Evolutionary conservation across 2,888 invertebrate genomes (phyloP).

Genomic region (Cheilosia soror): DNA sequence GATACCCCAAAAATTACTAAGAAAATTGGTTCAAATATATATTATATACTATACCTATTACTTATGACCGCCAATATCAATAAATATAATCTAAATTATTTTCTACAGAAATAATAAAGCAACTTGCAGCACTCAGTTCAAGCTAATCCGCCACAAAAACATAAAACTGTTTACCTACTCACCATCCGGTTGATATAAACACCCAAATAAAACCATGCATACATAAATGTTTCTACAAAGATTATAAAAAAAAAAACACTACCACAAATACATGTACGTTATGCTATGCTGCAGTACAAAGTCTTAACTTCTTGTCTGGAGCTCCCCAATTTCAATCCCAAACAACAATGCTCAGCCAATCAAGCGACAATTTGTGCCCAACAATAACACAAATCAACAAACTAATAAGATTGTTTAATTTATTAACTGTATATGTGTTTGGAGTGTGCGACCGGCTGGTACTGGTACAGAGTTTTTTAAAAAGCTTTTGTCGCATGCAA

Average conservation of each 20-base stretch:
- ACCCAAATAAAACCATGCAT: slow-evolving; percentile 1
- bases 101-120: too few relatives aligned
- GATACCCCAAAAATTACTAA: too few relatives aligned
- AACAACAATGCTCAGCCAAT: slow-evolving; percentile 59
- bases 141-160: neutral
- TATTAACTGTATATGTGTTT: slow-evolving; percentile 28
- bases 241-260: slow-evolving; percentile 8
- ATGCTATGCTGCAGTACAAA: slow-evolving; percentile 15
- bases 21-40: too few relatives aligned
- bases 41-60: too few relatives aligned
- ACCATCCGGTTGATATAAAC: slow-evolving; percentile 5
- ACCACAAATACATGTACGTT: neutral
- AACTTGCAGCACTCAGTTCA: neutral
- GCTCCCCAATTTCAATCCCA: neutral
- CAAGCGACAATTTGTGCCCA: slow-evolving; percentile 60
- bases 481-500: slow-evolving; percentile 54
- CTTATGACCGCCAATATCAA: too few relatives aligned
- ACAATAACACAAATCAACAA: slow-evolving; percentile 70
- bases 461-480: neutral
- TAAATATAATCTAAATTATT: too few relatives aligned
- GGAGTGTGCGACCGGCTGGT: slow-evolving; percentile 17
- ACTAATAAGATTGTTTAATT: slow-evolving; percentile 62
- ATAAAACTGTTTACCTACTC: neutral
- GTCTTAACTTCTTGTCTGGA: slow-evolving; percentile 15
- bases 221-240: neutral